Evolutionary conservation across 2,113 vertebrate genomes (phyloP).

Genomic region (Acanthisitta chloris): DNA sequence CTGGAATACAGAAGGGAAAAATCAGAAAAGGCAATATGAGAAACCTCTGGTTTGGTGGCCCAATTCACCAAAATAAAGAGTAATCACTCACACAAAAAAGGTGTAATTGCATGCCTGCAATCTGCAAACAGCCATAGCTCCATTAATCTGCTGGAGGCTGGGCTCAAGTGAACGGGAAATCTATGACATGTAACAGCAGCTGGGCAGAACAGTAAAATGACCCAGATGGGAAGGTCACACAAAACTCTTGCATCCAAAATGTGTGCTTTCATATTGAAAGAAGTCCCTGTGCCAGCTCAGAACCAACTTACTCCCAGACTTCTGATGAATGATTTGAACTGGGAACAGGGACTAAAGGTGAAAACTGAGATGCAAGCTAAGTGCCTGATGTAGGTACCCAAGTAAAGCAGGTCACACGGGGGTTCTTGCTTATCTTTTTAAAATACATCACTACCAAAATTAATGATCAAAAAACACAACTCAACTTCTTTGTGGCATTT

Average conservation of each 20-base stretch:
- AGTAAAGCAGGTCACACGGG: neutral
- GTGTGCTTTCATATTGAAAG: neutral
- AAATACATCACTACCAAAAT: neutral
- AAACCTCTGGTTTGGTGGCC: neutral
- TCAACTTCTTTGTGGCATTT: neutral
- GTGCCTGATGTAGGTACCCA: accelerated
- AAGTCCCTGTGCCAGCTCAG: neutral
- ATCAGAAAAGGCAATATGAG: neutral
- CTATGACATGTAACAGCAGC: neutral
- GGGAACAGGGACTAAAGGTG: neutral
- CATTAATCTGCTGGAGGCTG: neutral
- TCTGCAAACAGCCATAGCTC: neutral
- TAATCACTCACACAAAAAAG: neutral
- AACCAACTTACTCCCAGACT: neutral
- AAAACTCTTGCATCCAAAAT: neutral
- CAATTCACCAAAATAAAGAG: neutral
- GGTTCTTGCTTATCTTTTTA: neutral
- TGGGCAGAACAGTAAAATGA: neutral
- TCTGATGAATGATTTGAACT: neutral
- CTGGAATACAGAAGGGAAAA: too few species aligned
- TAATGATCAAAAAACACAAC: neutral
- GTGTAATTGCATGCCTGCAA: neutral
- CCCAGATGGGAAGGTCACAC: neutral
- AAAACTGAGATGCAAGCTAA: neutral
- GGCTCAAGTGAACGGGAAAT: neutral